Evolutionary conservation across 2,113 vertebrate genomes (phyloP), one percentile per base, ranked within the genome.

Genomic region (Hydropotes inermis): DNA sequence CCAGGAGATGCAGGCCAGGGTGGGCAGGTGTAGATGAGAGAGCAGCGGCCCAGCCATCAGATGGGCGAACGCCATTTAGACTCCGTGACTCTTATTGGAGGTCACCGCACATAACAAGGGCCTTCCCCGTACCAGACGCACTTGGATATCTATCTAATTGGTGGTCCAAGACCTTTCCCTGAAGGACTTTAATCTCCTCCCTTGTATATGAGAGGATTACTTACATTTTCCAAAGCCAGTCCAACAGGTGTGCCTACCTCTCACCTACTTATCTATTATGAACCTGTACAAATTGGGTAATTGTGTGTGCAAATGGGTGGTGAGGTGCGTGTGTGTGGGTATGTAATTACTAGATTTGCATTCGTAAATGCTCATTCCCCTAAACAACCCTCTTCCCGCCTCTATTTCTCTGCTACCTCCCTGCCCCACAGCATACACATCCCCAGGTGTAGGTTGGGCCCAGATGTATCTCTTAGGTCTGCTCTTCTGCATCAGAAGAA

Each of bases 261-360:
- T 45, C n/a, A 54, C 76, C 82, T 81, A 58, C 87, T 64, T 39
- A 78, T 33, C 74, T 88, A 43, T 79, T 70, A 58, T 33, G 55
- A 95, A 91, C 60, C 88, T 30, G 23, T 55, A 96, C 74, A 97
- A 94, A 97, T 89, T 97, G 97, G 88, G 95, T 94, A 93, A 97
- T 95, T 60, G 89, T 13, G 39, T 97, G 96, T 93, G 83, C 50
- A 93, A 95, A 94, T 64, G 89, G 64, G 17, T 95, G 57, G 96
- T 87, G 94, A 95, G 91, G 89, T 58, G 74, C 43, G 79, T 45
- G 70, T 36, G 61, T 30, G 60, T 21, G 64, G 76, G 91, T 45
- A 23, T 95, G 83, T 97, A 61, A 97, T 97, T 94, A 97, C 94
- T 52, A 33, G 89, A 96, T 91, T 97, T 94, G 52, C 83, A 76